phyloP scores from a whole-genome alignment of 1,140 invertebrate genomes.

The Chelonus insularis region DNA sequence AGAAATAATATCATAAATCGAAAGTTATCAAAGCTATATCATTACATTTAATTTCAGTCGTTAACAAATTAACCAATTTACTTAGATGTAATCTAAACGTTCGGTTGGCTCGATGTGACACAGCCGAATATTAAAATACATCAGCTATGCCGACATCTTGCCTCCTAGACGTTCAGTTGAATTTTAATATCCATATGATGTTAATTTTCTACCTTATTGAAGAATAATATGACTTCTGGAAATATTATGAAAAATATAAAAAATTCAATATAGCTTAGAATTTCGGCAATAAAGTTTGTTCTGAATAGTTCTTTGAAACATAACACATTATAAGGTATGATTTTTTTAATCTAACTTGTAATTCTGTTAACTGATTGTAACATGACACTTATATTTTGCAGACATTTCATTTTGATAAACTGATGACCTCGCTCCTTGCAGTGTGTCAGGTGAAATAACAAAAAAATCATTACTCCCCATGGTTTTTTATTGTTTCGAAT shows the following conservation, averaged over 20 bases:
- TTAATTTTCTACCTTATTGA: too few relatives aligned
- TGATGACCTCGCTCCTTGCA: neutral
- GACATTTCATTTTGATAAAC: neutral
- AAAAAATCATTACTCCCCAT: neutral
- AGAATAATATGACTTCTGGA: too few relatives aligned
- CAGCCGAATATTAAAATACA: slow-evolving; percentile 55
- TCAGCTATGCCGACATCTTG: slow-evolving; percentile 62
- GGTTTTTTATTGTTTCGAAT: neutral
- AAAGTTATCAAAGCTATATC: too few relatives aligned
- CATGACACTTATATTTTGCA: slow-evolving; percentile 9
- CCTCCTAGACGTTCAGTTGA: slow-evolving; percentile 49
- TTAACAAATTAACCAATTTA: neutral
- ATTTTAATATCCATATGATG: neutral
- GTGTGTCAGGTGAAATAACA: neutral
- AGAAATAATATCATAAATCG: too few relatives aligned
- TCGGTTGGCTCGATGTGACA: slow-evolving; percentile 59
- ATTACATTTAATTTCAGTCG: neutral
- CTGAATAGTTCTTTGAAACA: neutral
- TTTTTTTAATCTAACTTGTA: neutral
- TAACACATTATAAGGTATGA: neutral
- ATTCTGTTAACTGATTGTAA: slow-evolving; percentile 3
- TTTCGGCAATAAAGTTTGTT: too few relatives aligned
- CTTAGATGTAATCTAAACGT: slow-evolving; percentile 36
- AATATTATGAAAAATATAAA: too few relatives aligned
- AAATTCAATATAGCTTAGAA: too few relatives aligned